These are phyloP conservation scores for Motacilla alba DNA, from an alignment of 2,113 vertebrate genomes.

Conservation along the genomic window DNA sequence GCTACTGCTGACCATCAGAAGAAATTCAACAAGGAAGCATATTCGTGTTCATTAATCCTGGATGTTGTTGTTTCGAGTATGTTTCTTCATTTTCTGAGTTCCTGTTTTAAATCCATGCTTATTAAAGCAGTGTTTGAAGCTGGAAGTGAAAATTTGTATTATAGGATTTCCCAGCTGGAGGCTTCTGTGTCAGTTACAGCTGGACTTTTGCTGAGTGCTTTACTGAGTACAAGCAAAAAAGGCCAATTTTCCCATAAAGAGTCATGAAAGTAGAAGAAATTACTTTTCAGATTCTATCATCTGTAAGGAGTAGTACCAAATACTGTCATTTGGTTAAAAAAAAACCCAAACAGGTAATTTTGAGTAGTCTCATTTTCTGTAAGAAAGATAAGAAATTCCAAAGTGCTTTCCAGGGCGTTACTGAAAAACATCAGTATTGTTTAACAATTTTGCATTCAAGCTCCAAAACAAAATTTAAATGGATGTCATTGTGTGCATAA, in stretches of 20 bases:
- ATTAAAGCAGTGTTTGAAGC: not conserved
- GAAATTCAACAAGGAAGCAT: not conserved
- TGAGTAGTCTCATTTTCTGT: not conserved
- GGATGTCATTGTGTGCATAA: not conserved
- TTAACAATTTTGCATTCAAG: conserved; percentile 23
- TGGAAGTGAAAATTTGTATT: not conserved
- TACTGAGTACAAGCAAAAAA: not conserved
- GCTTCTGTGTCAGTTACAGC: conserved; percentile 18
- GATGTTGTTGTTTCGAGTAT: not conserved
- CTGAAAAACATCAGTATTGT: not conserved
- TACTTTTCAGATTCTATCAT: conserved; percentile 13
- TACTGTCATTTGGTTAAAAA: not conserved
- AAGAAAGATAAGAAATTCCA: not conserved
- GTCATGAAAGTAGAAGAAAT: not conserved
- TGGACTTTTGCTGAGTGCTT: not conserved
- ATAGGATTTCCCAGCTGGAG: conserved; percentile 12
- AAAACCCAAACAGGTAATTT: not conserved
- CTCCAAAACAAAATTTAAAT: conserved; percentile 11
- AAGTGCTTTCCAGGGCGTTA: not conserved
- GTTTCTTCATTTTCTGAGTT: not conserved
- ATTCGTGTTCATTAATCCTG: not conserved
- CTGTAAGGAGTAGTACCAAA: not conserved
- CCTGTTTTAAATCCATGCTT: not conserved
- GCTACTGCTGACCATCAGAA: not conserved
- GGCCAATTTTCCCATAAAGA: conserved; percentile 1